A percentile compares a stretch with the other conserved stretches of the same genome.
These are phyloP conservation scores for Rotaria socialis DNA, from an alignment of 2,888 invertebrate species.

Conservation along the genomic window DNA sequence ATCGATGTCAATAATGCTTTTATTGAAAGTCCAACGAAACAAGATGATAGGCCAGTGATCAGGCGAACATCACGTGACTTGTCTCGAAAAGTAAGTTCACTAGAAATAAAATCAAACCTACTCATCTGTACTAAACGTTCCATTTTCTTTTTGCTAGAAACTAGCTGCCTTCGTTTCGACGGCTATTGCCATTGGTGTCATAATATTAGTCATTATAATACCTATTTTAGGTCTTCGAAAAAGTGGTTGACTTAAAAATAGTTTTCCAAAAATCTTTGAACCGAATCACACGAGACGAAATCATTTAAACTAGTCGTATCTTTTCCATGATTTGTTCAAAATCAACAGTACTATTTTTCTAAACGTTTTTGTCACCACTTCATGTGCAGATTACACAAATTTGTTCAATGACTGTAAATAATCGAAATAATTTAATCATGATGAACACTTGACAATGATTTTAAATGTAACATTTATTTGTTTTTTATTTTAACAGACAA, in stretches of 20 bases:
- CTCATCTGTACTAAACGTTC: neutral
- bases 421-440: neutral
- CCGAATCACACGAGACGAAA: too few species aligned
- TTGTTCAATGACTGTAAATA: too few species aligned
- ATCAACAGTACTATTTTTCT: too few species aligned
- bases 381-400: too few species aligned
- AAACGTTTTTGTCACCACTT: too few species aligned
- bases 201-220: neutral
- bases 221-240: neutral
- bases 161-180: neutral
- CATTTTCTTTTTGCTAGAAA: neutral
- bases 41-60: neutral
- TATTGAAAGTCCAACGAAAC: neutral
- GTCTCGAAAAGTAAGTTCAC: neutral
- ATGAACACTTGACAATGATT: neutral
- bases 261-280: too few species aligned
- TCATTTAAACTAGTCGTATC: too few species aligned
- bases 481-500: neutral
- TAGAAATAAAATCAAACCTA: too few species aligned
- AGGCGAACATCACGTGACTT: neutral
- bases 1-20: neutral
- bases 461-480: neutral
- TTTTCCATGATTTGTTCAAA: too few species aligned
- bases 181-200: neutral
- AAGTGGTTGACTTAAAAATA: neutral